Percentiles rank a stretch among this genome's conserved stretches.
Evolutionary conservation across 2,797 vertebrate genomes (phyloP).

Genomic region (Mustela erminea): DNA sequence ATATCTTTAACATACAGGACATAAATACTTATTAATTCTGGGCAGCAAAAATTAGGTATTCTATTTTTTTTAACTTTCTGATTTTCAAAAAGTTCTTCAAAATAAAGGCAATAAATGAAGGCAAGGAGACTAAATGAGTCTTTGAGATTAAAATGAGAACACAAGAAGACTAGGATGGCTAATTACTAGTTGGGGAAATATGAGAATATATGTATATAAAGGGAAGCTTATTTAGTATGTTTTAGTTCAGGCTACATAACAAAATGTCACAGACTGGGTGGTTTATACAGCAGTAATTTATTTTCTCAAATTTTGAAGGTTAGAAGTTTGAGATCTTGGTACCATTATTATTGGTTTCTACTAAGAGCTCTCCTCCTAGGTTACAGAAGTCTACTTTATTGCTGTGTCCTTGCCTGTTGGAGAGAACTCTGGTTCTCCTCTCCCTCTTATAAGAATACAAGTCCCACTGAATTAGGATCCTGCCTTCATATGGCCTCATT

Average conservation of each 20-base stretch:
- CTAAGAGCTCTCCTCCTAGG: neutral
- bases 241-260: neutral
- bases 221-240: neutral
- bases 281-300: neutral
- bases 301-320: neutral
- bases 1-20: neutral
- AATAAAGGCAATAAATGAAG: slow-evolving; percentile 14
- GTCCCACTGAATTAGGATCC: neutral
- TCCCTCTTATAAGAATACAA: neutral
- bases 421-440: neutral
- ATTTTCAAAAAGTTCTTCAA: neutral
- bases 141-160: neutral
- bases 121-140: neutral
- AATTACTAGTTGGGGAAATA: neutral
- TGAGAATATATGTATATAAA: neutral
- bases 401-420: neutral
- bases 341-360: neutral
- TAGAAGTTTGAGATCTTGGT: neutral
- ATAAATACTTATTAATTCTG: neutral
- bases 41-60: neutral
- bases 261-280: neutral
- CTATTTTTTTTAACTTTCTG: neutral
- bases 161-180: neutral
- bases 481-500: neutral
- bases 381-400: neutral